Conservation (phyloP, 2,113 vertebrate species). For the Eurystomus gularis region DNA sequence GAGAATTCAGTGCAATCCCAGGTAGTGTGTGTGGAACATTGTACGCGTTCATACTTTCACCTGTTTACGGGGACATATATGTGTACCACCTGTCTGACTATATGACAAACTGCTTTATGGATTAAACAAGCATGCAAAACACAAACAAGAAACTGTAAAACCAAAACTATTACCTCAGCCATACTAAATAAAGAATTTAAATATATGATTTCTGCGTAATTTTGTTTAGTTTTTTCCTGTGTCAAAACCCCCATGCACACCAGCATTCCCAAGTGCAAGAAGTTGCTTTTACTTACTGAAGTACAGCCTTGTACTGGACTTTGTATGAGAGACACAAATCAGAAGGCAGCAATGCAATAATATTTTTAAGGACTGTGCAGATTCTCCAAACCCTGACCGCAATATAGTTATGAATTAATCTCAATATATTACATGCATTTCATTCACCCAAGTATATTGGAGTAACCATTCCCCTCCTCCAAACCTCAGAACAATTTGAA, state of each 20-base stretch:
- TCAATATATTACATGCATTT: neutral
- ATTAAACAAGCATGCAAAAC: neutral
- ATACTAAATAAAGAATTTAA: neutral
- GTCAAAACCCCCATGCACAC: neutral
- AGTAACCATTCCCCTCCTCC: neutral
- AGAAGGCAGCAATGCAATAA: neutral
- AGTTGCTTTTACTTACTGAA: neutral
- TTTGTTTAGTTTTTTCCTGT: neutral
- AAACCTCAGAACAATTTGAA: neutral
- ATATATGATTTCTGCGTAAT: neutral
- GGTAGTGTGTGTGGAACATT: accelerated
- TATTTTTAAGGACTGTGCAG: neutral
- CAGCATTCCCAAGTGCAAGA: neutral
- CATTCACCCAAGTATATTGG: neutral
- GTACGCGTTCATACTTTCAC: accelerated
- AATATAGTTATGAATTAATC: neutral
- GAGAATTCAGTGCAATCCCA: neutral
- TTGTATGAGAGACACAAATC: neutral
- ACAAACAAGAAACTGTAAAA: neutral
- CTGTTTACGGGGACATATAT: neutral
- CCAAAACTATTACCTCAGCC: neutral
- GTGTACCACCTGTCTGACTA: neutral
- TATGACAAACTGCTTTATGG: neutral
- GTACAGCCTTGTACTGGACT: neutral
- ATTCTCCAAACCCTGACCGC: neutral